phyloP scores from a whole-genome alignment of 2,113 vertebrate genomes.

The Hemichromis elongatus region DNA sequence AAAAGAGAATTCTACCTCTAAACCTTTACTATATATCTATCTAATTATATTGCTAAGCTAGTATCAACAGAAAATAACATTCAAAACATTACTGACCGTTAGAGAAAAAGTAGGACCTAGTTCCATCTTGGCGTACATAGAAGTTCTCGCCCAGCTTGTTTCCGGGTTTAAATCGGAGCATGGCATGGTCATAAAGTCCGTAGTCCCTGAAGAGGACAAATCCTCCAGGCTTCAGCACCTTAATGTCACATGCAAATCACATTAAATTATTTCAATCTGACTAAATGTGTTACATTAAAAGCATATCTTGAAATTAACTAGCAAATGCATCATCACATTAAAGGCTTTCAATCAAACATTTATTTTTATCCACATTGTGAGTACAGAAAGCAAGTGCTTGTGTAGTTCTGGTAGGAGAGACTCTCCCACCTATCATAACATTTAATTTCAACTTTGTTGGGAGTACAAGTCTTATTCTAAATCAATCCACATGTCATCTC shows the following conservation, averaged over 20 bases:
- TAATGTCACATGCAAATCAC: background rate
- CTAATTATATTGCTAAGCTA: background rate
- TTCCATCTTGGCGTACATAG: slow-evolving; percentile 95
- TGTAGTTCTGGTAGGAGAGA: background rate
- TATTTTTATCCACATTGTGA: background rate
- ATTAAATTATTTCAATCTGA: background rate
- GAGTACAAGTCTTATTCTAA: background rate
- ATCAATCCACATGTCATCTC: background rate
- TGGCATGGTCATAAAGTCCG: slow-evolving; percentile 89
- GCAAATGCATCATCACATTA: rapidly evolving
- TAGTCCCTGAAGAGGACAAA: slow-evolving; percentile 91
- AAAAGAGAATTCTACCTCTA: background rate
- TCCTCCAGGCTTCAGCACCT: slow-evolving; percentile 90
- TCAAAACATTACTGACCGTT: slow-evolving; percentile 75
- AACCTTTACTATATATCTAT: background rate
- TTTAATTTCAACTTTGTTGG: background rate
- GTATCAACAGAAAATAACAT: background rate
- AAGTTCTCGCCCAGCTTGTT: slow-evolving; percentile 93
- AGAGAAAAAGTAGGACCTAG: slow-evolving; percentile 91
- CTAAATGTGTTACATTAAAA: background rate
- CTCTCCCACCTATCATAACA: background rate
- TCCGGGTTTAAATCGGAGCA: slow-evolving; percentile 90
- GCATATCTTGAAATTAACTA: background rate
- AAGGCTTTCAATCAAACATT: background rate
- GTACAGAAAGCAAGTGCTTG: background rate